Evolutionary conservation across 2,797 vertebrate species (phyloP), one percentile per base, ranked within the genome.

Genomic region (Adrianichthys oophorus): DNA sequence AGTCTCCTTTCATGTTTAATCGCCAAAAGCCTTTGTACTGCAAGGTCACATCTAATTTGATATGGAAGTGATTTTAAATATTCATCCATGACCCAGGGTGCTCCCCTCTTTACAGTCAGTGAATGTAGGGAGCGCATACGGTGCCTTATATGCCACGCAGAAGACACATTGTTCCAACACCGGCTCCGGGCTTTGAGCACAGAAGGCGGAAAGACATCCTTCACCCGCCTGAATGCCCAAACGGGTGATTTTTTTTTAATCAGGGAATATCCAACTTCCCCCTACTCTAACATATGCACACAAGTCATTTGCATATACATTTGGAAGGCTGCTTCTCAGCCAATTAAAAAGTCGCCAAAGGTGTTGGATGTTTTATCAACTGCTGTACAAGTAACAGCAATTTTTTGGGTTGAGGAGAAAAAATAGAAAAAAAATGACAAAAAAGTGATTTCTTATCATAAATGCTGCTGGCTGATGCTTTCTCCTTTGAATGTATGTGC

Each of bases 21-120:
- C 47, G 74, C 68, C 76, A 76, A 60, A 52, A 59, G 62, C 57
- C 66, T 71, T 65, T 69, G 75, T 62, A 72, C 65, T 82, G 73
- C 84, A 88, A 89, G 85, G 87, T 89, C 85, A 86, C 59, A 43
- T 73, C 76, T 89, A 87, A 90, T 90, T 90, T 80, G 81, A 85
- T 76, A 70, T 70, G 74, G 71, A 79, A 79, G 73, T 65, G 49
- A 59, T 84, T 82, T 88, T 71, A 88, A 91, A 89, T 87, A 90
- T 90, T 90, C 83, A 88, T 87, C 77, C 61, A 62, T 84, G 86
- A 88, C 87, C 86, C 77, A 64, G 53, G 78, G 86, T 85, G 83
- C 63, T 85, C 76, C 69, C 52, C 48, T 18, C 51, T 75, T 74
- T 78, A 58, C 64, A 53, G 44, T 41, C 56, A 23, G 61, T 1